Base-by-base conservation (phyloP, 2,888 invertebrate species). In the Clepsis dumicolana region DNA sequence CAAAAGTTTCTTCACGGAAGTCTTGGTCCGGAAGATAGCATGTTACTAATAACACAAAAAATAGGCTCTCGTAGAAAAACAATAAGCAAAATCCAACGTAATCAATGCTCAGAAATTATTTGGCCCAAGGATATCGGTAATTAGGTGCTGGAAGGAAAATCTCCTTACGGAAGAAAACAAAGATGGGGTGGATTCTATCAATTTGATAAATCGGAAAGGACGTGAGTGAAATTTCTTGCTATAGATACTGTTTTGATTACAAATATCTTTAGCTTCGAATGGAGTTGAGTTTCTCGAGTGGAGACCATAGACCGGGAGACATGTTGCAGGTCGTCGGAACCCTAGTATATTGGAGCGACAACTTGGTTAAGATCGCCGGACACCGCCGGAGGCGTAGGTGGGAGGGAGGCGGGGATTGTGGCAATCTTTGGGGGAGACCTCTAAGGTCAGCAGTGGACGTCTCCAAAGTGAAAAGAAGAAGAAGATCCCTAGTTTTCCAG, bases 161-260 rank as follows among this genome's bases (percentile, higher is more conserved):
- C 41, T 56, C 50, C 27, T 48, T 18, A 35, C 16, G 56, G 10
- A 52, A 52, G 41, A 29, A 64, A 64, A 68, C 59, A 68, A 64
- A 64, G 52, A 64, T 59, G 44, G 63, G 35, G 21, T 21, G 48
- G 61, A 35, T 57, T 29, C 50, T 56, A 68, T 68, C 57, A 63
- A 63, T 29, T 54, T 68, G 56, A 57, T 63, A 57, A 68, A 68
- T 68, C 52, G 29, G 29, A 21, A 48, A 35, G 63, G 50, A 16
- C 32, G 44, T 38, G 52, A 63, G 48, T 57, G 63, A n/a, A n/a
- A 35, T 32, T 35, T 38, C 50, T 41, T 63, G 63, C 50, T 50
- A 50, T 63, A 25, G 38, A 38, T 27, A 50, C 16, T 50, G 57
- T 27, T 50, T 21, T 48, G 41, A 67, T 52, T 56, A 27, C 27